Base-by-base conservation (phyloP, 2,888 invertebrate genomes). In the Pedicia rivosa region DNA sequence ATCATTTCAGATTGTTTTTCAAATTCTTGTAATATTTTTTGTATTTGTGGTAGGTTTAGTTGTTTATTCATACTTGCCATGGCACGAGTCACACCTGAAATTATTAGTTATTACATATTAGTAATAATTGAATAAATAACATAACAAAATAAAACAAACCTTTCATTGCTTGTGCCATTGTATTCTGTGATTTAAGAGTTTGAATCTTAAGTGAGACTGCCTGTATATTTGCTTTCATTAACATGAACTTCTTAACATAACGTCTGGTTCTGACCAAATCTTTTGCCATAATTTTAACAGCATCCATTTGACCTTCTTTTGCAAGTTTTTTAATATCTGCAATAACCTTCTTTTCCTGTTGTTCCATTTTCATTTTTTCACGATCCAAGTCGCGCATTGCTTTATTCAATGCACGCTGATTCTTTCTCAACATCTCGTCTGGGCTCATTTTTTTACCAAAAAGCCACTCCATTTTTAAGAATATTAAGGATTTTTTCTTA, bases 1-100 rank as follows among this genome's bases (percentile, higher is more conserved):
- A 99, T 99, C 38, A 99, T 94, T 65, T 98, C 97, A 0, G 92
- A 90, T 59, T 98, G 97, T 56, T 95, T 97, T 63, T 99, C 98
- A 64, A 99, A 98, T 56, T 97, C 95, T 66, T 87, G 78, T 47
- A 87, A 70, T 47, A 99, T 98, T 56, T 87, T 84, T 62, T 98
- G 97, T 54, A 98, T 98, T 67, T 98, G 95, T 8, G 98, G 98
- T 61, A 99, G 70, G 65, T 98, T 98, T 54, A 98, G 64, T 58
- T 88, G 87, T 17, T 82, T 71, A 64, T 99, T 99, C 98, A 98
- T 99, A 55, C 79, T 84, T 55, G 83, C 82, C 97, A 98, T 97
- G 42, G 98, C 97, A 57, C 78, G 80, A 2, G 97, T 97, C 27
- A 98, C 98, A 16, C 97, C 60, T 60, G 26, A 4, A 38, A 39